Base-by-base conservation (phyloP, 2,888 invertebrate species). In the Vesta saturnalis region DNA sequence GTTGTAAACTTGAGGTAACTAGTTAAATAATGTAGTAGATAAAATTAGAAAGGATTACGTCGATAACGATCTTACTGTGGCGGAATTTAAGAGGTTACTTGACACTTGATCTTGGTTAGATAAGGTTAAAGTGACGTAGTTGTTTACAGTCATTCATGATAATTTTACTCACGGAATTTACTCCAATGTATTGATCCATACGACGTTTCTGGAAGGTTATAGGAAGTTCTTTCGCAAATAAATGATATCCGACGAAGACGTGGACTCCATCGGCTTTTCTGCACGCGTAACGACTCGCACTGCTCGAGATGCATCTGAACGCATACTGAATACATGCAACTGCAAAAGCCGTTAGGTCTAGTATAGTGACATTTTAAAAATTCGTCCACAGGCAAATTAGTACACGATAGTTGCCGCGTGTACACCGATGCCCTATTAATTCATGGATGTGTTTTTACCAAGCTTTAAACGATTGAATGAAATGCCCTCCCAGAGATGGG, bases 351-450 rank as follows among this genome's bases (percentile, higher is more conserved):
- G 66, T 56, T 49, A 63, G 59, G 60, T 63, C 70, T 59, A 69
- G 60, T 60, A 60, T 18, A 60, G 66, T 58, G 72, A 75, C 73
- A 73, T 75, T 76, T 78, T 77, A 76, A 77, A 72, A 73, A 68
- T 67, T 69, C 73, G 64, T 71, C 73, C 72, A 76, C 75, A 74
- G 74, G 78, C 77, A 78, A 78, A 77, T 78, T 78, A 76, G 76
- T 3, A 10, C 23, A 61, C 73, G 70, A 59, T 67, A 70, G 65
- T 18, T 19, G n/a, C 19, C n/a, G n/a, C 15, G 6, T 15, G 1
- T 49, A 49, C 18, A 49, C 47, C 10, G 15, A 49, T 21, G 3
- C 19, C 8, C 39, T 5, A 10, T 10, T 5, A 30, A 6, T 30
- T 6, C 30, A n/a, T n/a, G n/a, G 30, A 30, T 30, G 6, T 6